phyloP scores from a whole-genome alignment of 1,140 invertebrate species.

The Drosophila jambulina region DNA sequence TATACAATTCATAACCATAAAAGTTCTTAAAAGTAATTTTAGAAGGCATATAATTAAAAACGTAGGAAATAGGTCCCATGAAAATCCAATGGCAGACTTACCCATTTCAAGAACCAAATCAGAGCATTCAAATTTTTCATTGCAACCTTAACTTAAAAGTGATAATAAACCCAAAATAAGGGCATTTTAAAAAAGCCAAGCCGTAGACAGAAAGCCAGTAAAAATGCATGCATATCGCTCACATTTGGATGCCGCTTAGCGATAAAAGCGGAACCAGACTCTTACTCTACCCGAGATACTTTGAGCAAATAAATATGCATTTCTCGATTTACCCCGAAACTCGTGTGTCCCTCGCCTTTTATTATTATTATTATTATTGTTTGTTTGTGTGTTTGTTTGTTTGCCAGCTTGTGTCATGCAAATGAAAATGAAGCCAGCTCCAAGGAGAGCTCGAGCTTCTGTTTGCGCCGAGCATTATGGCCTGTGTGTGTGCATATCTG shows the following conservation, averaged over 20 bases:
- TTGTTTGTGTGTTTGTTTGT: constrained; percentile 33
- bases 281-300: constrained; percentile 58
- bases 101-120: not conserved
- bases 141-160: not conserved
- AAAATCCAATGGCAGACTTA: too few relatives aligned
- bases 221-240: constrained; percentile 70
- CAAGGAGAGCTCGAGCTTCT: constrained; percentile 24
- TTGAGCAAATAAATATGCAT: constrained; percentile 80
- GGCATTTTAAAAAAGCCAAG: not conserved
- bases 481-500: constrained; percentile 40
- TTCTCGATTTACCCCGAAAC: constrained; percentile 56
- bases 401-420: constrained; percentile 58
- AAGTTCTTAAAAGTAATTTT: not conserved
- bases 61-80: not conserved
- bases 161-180: not conserved
- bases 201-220: constrained; percentile 39
- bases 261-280: constrained; percentile 52
- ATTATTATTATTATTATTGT: constrained; percentile 42
- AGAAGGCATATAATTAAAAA: too few relatives aligned
- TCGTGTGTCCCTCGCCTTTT: constrained; percentile 9
- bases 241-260: constrained; percentile 75
- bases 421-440: constrained; percentile 68
- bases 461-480: constrained; percentile 44
- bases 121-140: not conserved
- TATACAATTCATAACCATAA: not conserved